A percentile compares a stretch with the other conserved stretches of the same genome.
Conservation (phyloP, 2,113 vertebrate genomes). For the Melanotaenia duboulayi region DNA sequence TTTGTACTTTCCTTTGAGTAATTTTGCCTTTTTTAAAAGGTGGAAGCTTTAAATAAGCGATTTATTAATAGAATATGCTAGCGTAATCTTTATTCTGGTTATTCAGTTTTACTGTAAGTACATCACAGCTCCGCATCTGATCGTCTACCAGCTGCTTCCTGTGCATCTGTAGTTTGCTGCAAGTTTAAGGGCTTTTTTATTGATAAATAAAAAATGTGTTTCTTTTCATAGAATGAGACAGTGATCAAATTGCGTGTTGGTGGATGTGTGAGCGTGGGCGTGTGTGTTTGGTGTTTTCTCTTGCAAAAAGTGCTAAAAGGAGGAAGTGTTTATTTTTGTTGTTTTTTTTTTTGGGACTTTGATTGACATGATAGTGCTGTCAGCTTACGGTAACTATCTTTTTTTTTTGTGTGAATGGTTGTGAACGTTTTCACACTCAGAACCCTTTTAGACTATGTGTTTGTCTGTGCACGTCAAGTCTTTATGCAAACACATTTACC, state of each 20-base stretch:
- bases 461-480: not conserved
- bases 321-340: conserved; percentile 60
- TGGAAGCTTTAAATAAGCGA: not conserved
- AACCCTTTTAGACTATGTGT: not conserved
- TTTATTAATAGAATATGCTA: not conserved
- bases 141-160: conserved; percentile 61
- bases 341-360: conserved; percentile 4
- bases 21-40: no score
- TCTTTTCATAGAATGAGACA: not conserved
- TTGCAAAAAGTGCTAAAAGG: not conserved
- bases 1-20: no score
- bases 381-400: conserved; percentile 20
- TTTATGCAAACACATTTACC: not conserved
- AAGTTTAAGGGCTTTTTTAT: not conserved
- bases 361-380: not conserved
- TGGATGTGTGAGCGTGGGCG: not conserved
- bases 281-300: conserved; percentile 9
- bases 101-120: conserved; percentile 40
- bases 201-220: not conserved
- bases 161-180: not conserved
- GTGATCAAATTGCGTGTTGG: not conserved
- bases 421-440: not conserved
- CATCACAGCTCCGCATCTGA: conserved; percentile 16
- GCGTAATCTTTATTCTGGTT: not conserved
- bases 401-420: not conserved